These are phyloP conservation scores for Trichopoda pennipes DNA, from an alignment of 2,888 invertebrate genomes.

Conservation along the genomic window DNA sequence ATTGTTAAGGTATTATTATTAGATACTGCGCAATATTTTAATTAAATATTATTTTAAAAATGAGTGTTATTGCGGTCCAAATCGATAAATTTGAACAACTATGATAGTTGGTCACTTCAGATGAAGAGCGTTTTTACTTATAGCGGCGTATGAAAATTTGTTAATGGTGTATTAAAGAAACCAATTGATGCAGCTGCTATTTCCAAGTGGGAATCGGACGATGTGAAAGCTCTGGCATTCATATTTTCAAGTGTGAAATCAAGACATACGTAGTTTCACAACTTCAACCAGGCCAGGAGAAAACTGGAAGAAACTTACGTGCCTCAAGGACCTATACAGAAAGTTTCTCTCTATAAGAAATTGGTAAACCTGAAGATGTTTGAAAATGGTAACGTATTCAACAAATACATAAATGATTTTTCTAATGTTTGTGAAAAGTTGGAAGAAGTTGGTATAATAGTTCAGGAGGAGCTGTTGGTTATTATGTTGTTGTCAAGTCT, in stretches of 20 bases:
- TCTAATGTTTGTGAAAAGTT: constrained; percentile 19
- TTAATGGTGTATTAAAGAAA: constrained; percentile 5
- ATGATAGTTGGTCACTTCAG: background rate
- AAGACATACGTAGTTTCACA: constrained; percentile 22
- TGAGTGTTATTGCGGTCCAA: background rate
- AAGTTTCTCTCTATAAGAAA: too few relatives aligned
- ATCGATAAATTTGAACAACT: constrained; percentile 6
- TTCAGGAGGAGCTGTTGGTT: constrained; percentile 35
- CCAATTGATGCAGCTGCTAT: background rate
- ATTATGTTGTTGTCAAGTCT: constrained; percentile 52
- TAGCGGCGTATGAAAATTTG: background rate
- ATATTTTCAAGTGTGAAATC: constrained; percentile 47
- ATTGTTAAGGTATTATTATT: too few relatives aligned
- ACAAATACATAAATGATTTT: constrained; percentile 8
- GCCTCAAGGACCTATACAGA: too few relatives aligned
- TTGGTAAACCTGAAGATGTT: constrained; percentile 48
- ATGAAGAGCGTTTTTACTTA: constrained; percentile 22
- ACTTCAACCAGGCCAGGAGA: constrained; percentile 49
- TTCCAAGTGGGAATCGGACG: too few relatives aligned
- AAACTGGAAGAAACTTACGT: constrained; percentile 37
- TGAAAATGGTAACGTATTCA: background rate
- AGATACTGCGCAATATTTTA: too few relatives aligned
- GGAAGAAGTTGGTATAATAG: background rate
- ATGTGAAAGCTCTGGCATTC: constrained; percentile 21
- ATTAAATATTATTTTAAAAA: background rate